Conservation (phyloP, 2,888 invertebrate genomes). For the Pteria penguin region DNA sequence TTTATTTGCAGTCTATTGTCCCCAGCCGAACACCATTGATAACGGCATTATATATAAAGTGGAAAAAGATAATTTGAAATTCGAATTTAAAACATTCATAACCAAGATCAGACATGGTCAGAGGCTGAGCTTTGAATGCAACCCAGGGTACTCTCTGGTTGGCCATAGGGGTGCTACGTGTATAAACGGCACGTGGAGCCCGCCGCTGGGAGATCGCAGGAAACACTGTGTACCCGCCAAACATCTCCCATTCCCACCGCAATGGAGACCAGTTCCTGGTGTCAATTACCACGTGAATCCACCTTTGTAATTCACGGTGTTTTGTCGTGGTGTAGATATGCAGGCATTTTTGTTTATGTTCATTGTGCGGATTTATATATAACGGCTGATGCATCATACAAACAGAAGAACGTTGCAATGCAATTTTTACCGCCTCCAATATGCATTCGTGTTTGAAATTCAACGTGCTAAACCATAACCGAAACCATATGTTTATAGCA, state of each 20-base stretch:
- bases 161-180: slow-evolving; percentile 95
- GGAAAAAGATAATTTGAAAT: slow-evolving; percentile 86
- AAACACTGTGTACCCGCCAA: slow-evolving; percentile 91
- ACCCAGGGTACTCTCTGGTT: slow-evolving; percentile 92
- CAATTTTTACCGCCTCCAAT: too few species aligned
- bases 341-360: too few species aligned
- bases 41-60: slow-evolving; percentile 59
- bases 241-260: slow-evolving; percentile 84
- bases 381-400: too few species aligned
- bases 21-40: slow-evolving; percentile 43
- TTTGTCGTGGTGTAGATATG: too few species aligned
- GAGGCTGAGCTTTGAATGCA: slow-evolving; percentile 91
- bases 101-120: slow-evolving; percentile 73
- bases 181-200: slow-evolving; percentile 96
- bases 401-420: too few species aligned
- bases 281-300: slow-evolving; percentile 29
- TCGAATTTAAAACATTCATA: slow-evolving; percentile 96
- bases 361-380: too few species aligned
- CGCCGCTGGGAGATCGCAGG: slow-evolving; percentile 84
- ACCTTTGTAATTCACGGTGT: too few species aligned
- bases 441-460: too few species aligned
- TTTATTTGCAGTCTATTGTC: slow-evolving; percentile 49
- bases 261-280: slow-evolving; percentile 59
- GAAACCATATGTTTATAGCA: too few species aligned
- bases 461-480: too few species aligned